These are phyloP conservation scores for Tetranychus piercei DNA, from an alignment of 2,888 invertebrate species.

Conservation along the genomic window DNA sequence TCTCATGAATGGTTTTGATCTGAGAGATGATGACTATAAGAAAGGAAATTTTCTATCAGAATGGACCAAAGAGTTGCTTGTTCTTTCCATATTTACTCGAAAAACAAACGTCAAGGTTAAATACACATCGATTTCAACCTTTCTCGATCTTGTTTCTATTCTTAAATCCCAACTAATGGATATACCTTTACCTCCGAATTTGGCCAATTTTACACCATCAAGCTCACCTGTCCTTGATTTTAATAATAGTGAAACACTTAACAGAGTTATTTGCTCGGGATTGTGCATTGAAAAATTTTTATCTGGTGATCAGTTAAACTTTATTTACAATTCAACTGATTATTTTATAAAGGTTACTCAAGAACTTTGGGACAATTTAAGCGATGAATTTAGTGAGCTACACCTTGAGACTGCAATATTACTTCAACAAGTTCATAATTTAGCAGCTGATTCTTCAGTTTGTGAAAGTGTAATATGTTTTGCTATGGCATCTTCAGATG, in stretches of 20 bases:
- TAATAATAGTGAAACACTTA: background rate
- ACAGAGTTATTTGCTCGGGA: background rate
- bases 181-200: constrained; percentile 12
- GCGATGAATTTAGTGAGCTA: constrained; percentile 39
- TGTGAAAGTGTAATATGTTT: constrained; percentile 50
- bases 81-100: background rate
- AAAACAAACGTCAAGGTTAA: constrained; percentile 7
- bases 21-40: background rate
- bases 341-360: constrained; percentile 34
- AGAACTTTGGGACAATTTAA: constrained; percentile 53
- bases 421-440: constrained; percentile 57
- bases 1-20: too few relatives aligned
- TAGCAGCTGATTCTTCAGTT: constrained; percentile 41
- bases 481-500: constrained; percentile 31
- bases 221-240: constrained; percentile 19
- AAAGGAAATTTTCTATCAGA: background rate
- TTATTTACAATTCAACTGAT: constrained; percentile 17
- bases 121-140: constrained; percentile 17
- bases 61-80: constrained; percentile 7
- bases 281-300: constrained; percentile 16
- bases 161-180: constrained; percentile 14
- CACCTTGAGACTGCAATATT: constrained; percentile 48
- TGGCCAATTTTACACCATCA: background rate
- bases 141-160: constrained; percentile 14
- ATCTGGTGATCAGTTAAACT: constrained; percentile 14